Conservation (phyloP, 2,797 vertebrate genomes). For the Oreonectes daqikongensis region DNA sequence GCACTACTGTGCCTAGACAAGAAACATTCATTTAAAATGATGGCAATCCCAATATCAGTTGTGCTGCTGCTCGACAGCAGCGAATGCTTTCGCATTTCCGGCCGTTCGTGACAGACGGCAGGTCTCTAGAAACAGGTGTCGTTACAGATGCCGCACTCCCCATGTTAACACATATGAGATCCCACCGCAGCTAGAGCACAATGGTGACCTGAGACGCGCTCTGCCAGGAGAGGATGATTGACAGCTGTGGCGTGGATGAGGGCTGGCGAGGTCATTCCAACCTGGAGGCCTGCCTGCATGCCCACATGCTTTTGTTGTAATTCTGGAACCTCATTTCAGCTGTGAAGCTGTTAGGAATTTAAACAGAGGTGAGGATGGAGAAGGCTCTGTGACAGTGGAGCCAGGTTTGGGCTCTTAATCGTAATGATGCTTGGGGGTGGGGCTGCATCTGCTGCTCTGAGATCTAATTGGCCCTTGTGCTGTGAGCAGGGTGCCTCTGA, state of each 20-base stretch:
- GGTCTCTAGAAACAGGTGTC: slow-evolving; percentile 38
- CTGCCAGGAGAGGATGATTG: slow-evolving; percentile 27
- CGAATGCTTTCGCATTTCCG: slow-evolving; percentile 4
- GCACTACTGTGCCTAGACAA: neutral
- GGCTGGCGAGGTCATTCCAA: neutral
- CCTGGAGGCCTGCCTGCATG: slow-evolving; percentile 11
- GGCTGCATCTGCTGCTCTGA: slow-evolving; percentile 69
- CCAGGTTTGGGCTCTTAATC: slow-evolving; percentile 68
- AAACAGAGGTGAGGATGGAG: slow-evolving; percentile 5
- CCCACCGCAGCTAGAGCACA: slow-evolving; percentile 6
- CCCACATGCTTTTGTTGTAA: slow-evolving; percentile 3
- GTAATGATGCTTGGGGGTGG: slow-evolving; percentile 71
- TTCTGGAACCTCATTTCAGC: slow-evolving; percentile 5
- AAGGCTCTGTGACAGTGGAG: neutral
- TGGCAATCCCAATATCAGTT: neutral
- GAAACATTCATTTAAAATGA: neutral
- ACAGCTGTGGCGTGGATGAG: slow-evolving; percentile 23
- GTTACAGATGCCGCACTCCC: slow-evolving; percentile 38
- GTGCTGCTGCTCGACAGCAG: neutral
- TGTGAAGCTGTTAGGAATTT: slow-evolving; percentile 27
- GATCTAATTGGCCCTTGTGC: slow-evolving; percentile 74
- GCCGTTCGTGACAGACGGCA: slow-evolving; percentile 5
- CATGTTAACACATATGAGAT: slow-evolving; percentile 42
- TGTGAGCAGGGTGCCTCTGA: slow-evolving; percentile 80
- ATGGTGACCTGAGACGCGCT: slow-evolving; percentile 16